Evolutionary conservation across 2,888 invertebrate species (phyloP).

Genomic region (Erpobdella octoculata): DNA sequence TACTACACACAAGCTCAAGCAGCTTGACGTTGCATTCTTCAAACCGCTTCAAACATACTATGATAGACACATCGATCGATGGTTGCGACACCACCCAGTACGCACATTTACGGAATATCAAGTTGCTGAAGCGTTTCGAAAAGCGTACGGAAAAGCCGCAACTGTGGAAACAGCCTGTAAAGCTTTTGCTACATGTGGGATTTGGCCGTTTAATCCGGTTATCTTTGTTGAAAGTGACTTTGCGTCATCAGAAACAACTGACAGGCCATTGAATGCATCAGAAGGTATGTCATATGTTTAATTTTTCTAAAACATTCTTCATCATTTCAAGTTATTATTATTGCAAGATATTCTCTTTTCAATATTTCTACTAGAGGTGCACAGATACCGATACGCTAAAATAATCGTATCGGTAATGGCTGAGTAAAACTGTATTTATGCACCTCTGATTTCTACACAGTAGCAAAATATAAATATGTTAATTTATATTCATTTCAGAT

Average conservation of each 20-base stretch:
- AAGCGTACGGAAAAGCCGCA: constrained; percentile 7
- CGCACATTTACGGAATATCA: not conserved
- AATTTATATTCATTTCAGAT: no score
- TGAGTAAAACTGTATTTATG: no score
- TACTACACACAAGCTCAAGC: constrained; percentile 23
- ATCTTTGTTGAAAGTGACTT: not conserved
- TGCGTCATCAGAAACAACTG: no score
- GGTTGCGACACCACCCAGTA: not conserved
- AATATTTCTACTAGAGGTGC: no score
- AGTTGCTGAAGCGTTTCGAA: constrained; percentile 4
- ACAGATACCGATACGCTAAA: no score
- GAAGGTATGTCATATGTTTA: no score
- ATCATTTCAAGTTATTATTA: no score
- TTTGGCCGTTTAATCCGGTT: constrained; percentile 6
- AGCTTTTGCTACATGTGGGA: not conserved
- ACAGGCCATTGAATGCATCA: not conserved
- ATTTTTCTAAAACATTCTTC: no score
- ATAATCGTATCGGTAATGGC: no score
- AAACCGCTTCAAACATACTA: constrained; percentile 10
- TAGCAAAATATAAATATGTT: no score
- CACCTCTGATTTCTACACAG: no score
- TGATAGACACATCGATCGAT: not conserved
- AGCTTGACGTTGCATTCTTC: constrained; percentile 14
- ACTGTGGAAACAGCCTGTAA: not conserved
- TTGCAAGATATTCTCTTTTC: no score